A percentile compares a stretch with the other conserved stretches of the same genome.
Conservation (phyloP, 2,113 vertebrate species). For the Alethe castanea region DNA sequence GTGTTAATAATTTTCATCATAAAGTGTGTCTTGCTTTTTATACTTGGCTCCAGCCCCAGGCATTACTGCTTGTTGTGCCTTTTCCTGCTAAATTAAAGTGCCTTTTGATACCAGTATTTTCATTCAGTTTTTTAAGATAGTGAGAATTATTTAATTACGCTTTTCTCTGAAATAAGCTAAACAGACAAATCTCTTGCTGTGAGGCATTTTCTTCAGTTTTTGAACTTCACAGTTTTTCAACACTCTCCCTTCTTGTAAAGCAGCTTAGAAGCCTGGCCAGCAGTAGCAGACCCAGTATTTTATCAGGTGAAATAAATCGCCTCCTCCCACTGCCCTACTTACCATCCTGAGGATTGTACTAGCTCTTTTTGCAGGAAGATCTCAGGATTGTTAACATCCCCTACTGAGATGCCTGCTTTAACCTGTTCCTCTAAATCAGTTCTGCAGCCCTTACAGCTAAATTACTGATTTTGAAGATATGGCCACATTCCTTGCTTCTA, state of each 20-base stretch:
- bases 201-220: background rate
- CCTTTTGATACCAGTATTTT: background rate
- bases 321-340: background rate
- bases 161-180: constrained; percentile 29
- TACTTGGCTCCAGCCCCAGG: background rate
- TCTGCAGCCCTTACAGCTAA: background rate
- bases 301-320: background rate
- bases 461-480: background rate
- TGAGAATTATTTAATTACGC: background rate
- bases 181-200: background rate
- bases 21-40: background rate
- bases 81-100: constrained; percentile 13
- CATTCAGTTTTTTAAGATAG: background rate
- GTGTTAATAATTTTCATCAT: background rate
- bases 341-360: background rate
- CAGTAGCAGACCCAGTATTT: background rate
- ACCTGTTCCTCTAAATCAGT: background rate
- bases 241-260: background rate
- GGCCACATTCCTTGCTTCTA: background rate
- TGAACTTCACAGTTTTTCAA: background rate
- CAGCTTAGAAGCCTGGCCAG: background rate
- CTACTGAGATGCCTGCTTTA: background rate
- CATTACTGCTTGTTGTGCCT: background rate
- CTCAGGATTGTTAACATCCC: background rate
- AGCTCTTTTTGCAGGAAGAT: background rate